A percentile compares a stretch with the other conserved stretches of the same genome.
Conservation (phyloP, 2,113 vertebrate genomes). For the Calyptomena viridis region DNA sequence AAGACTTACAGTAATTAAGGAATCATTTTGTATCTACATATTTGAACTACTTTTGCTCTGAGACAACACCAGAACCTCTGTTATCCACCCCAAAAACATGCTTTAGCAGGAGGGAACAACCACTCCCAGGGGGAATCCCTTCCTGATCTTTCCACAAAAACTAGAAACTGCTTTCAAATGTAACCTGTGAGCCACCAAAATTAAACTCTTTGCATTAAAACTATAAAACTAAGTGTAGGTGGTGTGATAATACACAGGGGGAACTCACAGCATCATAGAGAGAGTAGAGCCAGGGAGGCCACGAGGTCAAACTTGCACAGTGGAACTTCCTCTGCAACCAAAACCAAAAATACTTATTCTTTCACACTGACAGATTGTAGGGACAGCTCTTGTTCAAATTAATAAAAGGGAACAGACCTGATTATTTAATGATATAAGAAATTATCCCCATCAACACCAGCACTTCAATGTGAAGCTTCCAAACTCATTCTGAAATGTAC, state of each 20-base stretch:
- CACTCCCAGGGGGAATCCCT: neutral
- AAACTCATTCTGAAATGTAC: neutral
- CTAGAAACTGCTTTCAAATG: neutral
- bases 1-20: neutral
- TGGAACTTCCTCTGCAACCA: conserved; percentile 88
- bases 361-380: neutral
- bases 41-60: neutral
- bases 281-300: conserved; percentile 96
- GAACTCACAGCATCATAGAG: conserved; percentile 95
- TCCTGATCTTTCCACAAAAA: neutral
- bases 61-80: neutral
- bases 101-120: neutral
- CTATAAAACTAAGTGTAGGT: neutral
- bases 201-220: neutral
- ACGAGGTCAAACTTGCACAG: conserved; percentile 92
- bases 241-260: neutral
- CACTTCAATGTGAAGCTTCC: neutral
- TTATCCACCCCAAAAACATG: neutral
- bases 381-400: neutral
- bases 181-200: neutral
- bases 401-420: neutral
- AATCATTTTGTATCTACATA: neutral
- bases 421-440: neutral
- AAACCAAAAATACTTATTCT: neutral
- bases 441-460: neutral